Conservation (phyloP, 2,113 vertebrate genomes). For the Lepisosteus oculatus region DNA sequence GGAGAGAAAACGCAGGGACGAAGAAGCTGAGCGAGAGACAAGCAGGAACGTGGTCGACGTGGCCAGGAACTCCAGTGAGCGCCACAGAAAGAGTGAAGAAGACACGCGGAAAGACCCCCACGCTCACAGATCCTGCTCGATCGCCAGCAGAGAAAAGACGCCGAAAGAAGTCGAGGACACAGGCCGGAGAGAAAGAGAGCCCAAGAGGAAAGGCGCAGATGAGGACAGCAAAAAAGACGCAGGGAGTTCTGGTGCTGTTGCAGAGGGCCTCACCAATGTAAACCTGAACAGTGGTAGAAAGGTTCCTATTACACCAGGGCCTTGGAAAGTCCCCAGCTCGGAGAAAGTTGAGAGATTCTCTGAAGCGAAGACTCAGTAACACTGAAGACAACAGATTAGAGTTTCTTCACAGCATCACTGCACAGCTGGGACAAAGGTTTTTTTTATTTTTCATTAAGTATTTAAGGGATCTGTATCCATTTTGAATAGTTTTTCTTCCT, state of each 20-base stretch:
- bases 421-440: too few relatives aligned
- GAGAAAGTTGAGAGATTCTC: slow-evolving; percentile 51
- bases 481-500: too few relatives aligned
- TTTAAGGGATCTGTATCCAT: too few relatives aligned
- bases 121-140: too few relatives aligned
- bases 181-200: slow-evolving; percentile 25
- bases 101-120: slow-evolving; percentile 26
- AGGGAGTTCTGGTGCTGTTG: background rate
- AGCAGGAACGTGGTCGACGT: background rate
- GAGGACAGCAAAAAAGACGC: slow-evolving; percentile 31
- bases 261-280: slow-evolving; percentile 28
- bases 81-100: background rate
- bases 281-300: slow-evolving; percentile 52
- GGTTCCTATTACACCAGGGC: slow-evolving; percentile 68
- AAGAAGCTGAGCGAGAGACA: slow-evolving; percentile 34
- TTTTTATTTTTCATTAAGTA: too few relatives aligned
- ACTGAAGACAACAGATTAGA: background rate
- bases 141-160: slow-evolving; percentile 18
- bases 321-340: slow-evolving; percentile 80
- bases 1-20: slow-evolving; percentile 11
- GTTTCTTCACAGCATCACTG: too few relatives aligned
- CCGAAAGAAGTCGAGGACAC: slow-evolving; percentile 17
- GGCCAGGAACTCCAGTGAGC: too few relatives aligned
- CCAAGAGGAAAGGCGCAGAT: slow-evolving; percentile 1
- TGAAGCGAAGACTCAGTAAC: background rate